Conservation (phyloP, 1,140 invertebrate species). For the Musca vetustissima region DNA sequence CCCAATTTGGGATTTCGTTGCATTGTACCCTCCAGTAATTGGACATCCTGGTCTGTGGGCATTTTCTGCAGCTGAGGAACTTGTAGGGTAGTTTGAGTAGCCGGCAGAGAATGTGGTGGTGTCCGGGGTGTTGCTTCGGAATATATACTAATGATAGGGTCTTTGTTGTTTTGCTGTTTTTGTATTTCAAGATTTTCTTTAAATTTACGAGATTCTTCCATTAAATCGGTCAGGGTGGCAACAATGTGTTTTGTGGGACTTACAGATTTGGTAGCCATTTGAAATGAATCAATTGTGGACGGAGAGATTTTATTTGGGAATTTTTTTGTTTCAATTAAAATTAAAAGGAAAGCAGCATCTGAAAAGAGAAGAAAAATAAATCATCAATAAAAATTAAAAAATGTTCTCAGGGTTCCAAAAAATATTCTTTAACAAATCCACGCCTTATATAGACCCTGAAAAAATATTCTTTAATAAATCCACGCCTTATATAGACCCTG, state of each 20-base stretch:
- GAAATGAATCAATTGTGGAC: neutral
- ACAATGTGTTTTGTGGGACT: conserved; percentile 3
- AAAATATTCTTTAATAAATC: too few species aligned
- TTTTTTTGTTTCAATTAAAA: too few species aligned
- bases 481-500: too few species aligned
- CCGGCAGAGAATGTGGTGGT: neutral
- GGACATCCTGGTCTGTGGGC: neutral
- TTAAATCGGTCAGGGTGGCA: neutral
- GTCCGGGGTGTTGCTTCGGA: too few species aligned
- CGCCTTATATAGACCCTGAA: too few species aligned
- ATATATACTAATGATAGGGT: too few species aligned
- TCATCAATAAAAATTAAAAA: too few species aligned
- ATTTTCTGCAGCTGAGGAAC: conserved; percentile 10
- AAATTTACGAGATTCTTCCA: conserved; percentile 17
- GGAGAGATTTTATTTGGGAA: neutral
- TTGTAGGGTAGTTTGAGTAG: neutral
- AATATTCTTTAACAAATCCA: too few species aligned
- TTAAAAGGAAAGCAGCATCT: neutral
- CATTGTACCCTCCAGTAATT: neutral
- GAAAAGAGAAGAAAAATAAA: neutral
- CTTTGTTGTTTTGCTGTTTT: too few species aligned
- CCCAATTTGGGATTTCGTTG: conserved; percentile 3
- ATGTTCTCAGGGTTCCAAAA: too few species aligned
- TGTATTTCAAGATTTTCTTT: conserved; percentile 4
- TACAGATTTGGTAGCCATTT: conserved; percentile 16